Evolutionary conservation across 92 coral and sea anemone species (phyloP).

Genomic region (Actinostola sp.): DNA sequence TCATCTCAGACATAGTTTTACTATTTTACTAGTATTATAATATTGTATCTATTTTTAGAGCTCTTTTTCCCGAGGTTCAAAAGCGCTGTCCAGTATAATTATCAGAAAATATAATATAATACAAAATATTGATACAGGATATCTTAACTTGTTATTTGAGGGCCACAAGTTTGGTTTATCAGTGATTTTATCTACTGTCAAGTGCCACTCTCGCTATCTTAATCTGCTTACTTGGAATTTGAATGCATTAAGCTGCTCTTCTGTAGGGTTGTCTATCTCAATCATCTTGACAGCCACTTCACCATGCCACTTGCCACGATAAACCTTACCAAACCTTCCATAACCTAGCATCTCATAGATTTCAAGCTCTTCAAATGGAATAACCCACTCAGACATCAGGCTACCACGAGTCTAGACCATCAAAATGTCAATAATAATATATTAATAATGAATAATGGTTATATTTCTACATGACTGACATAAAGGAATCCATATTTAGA

Average conservation of each 20-base stretch:
- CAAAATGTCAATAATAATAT: neutral
- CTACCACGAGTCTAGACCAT: conserved; percentile 76
- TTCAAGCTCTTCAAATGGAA: conserved; percentile 80
- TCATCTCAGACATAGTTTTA: no score
- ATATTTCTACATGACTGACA: neutral
- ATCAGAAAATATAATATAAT: no score
- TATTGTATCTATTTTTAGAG: no score
- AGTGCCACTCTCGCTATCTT: no score
- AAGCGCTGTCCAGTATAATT: no score
- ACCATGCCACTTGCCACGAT: conserved; percentile 98
- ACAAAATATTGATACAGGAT: no score
- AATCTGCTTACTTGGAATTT: conserved; percentile 86
- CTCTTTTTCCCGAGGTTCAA: no score
- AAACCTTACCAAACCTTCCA: conserved; percentile 91
- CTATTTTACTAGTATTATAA: no score
- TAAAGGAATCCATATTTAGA: no score
- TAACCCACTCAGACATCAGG: conserved; percentile 96
- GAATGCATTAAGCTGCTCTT: conserved; percentile 89
- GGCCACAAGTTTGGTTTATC: no score
- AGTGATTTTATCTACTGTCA: no score
- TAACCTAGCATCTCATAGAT: conserved; percentile 73
- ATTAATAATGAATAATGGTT: neutral
- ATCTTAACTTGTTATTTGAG: no score
- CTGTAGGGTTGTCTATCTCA: conserved; percentile 96
- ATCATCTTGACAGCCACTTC: conserved; percentile 97